A percentile compares a stretch with the other conserved stretches of the same genome.
Evolutionary conservation across 37 sponge, comb jelly and placozoan genomes (phyloP).

Genomic region (Mnemiopsis leidyi): DNA sequence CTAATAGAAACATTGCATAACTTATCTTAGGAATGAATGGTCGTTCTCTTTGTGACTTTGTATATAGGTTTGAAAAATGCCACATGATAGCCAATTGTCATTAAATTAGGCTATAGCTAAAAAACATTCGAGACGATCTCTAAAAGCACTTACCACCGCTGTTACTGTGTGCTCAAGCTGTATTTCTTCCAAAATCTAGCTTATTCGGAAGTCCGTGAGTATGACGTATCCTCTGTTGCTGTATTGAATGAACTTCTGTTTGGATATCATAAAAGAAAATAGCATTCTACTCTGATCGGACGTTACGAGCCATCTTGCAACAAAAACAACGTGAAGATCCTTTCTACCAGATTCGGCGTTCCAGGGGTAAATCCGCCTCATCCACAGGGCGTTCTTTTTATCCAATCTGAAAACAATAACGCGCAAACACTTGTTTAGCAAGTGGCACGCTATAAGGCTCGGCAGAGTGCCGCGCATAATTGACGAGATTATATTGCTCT

Average conservation of each 20-base stretch:
- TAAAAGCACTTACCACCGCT: slow-evolving; percentile 33
- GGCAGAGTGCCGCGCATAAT: too few species aligned
- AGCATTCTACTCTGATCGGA: slow-evolving; percentile 57
- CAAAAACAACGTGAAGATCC: slow-evolving; percentile 51
- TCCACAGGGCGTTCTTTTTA: slow-evolving; percentile 36
- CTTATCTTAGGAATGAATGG: too few species aligned
- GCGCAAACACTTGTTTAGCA: too few species aligned
- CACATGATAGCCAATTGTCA: too few species aligned
- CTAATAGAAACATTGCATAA: too few species aligned
- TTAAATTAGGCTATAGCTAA: too few species aligned
- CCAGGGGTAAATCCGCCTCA: background rate
- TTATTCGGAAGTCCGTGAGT: slow-evolving; percentile 62
- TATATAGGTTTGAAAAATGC: too few species aligned
- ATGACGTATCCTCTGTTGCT: slow-evolving; percentile 37
- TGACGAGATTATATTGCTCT: too few species aligned
- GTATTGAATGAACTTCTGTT: background rate
- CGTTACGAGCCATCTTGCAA: slow-evolving; percentile 57
- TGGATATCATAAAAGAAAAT: slow-evolving; percentile 8
- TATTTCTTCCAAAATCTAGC: slow-evolving; percentile 38
- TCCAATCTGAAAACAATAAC: slow-evolving; percentile 42
- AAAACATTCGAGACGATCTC: too few species aligned
- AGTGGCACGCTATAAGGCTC: too few species aligned
- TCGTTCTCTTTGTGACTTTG: too few species aligned
- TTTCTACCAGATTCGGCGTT: background rate
- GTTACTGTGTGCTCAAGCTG: slow-evolving; percentile 52